These are phyloP conservation scores for Dione juno DNA, from an alignment of 2,888 invertebrate species.

Conservation along the genomic window DNA sequence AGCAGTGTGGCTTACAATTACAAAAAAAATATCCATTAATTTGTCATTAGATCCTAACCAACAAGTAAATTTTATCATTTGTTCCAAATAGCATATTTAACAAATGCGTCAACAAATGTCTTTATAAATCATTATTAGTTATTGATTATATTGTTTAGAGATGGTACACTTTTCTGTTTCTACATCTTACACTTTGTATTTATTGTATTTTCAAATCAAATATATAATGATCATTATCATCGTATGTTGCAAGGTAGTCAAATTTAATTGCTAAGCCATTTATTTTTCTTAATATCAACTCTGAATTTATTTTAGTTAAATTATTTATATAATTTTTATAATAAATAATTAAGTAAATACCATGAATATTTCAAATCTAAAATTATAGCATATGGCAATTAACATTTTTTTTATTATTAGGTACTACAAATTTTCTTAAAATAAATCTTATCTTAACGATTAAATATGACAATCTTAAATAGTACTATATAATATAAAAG, in stretches of 20 bases:
- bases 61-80: constrained; percentile 58
- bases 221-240: neutral
- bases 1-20: constrained; percentile 58
- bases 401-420: no score
- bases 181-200: neutral
- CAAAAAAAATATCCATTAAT: constrained; percentile 67
- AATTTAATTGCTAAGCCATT: no score
- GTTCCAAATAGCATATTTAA: constrained; percentile 67
- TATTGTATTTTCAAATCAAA: neutral
- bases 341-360: no score
- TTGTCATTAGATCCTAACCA: constrained; percentile 62
- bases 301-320: no score
- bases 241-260: neutral
- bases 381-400: no score
- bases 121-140: constrained; percentile 53
- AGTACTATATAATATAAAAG: neutral
- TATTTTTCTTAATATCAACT: no score
- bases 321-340: no score
- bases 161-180: neutral
- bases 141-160: constrained; percentile 18
- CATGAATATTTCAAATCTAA: no score
- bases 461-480: neutral
- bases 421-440: no score
- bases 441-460: neutral
- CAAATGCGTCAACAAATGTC: constrained; percentile 66